Percentiles rank a stretch among this genome's conserved stretches.
Conservation (phyloP, 2,113 vertebrate species). For the Bothrops jararaca region DNA sequence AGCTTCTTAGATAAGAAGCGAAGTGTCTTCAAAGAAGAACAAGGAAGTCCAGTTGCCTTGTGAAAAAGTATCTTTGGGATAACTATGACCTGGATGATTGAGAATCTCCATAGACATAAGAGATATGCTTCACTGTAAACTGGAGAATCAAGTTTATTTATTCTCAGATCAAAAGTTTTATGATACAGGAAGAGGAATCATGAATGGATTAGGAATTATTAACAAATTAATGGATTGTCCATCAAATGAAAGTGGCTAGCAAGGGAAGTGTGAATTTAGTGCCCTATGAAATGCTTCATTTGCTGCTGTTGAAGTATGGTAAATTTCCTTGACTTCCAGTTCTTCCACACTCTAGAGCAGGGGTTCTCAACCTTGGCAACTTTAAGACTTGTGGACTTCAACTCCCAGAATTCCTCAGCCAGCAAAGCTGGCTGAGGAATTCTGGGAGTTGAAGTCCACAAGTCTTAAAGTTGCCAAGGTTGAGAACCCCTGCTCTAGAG, state of each 20-base stretch:
- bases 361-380: too few relatives aligned
- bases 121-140: not conserved
- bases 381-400: too few relatives aligned
- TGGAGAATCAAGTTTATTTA: not conserved
- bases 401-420: too few relatives aligned
- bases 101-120: not conserved
- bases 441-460: too few relatives aligned
- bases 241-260: not conserved
- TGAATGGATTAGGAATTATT: not conserved
- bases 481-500: too few relatives aligned
- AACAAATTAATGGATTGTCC: not conserved
- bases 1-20: too few relatives aligned
- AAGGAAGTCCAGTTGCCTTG: too few relatives aligned
- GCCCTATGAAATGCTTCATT: not conserved
- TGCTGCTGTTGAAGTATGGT: not conserved
- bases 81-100: too few relatives aligned
- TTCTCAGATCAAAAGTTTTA: not conserved
- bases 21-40: too few relatives aligned
- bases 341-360: not conserved
- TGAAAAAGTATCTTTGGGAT: too few relatives aligned
- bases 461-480: too few relatives aligned
- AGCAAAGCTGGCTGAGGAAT: too few relatives aligned
- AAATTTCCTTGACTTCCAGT: not conserved
- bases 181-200: not conserved
- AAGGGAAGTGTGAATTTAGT: not conserved